phyloP scores from a whole-genome alignment of 2,797 vertebrate genomes.

The Avahi laniger region DNA sequence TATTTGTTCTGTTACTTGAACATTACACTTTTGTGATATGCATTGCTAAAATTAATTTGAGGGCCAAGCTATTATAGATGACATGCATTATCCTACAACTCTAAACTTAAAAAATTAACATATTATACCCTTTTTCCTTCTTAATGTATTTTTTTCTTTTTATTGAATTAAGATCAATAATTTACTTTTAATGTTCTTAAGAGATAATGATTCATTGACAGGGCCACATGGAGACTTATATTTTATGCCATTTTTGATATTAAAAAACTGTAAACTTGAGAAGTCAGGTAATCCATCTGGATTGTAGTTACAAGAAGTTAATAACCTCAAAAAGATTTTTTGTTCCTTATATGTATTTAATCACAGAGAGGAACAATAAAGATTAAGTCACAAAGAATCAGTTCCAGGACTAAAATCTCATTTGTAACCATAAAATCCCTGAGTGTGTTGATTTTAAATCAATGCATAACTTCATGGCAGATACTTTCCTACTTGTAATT shows the following conservation, averaged over 20 bases:
- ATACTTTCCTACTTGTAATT: constrained; percentile 35
- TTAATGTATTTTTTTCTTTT: constrained; percentile 14
- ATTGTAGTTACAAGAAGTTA: not conserved
- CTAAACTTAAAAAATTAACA: not conserved
- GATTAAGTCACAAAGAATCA: not conserved
- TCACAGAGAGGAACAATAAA: not conserved
- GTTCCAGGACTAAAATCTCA: not conserved
- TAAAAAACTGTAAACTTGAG: not conserved
- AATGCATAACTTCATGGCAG: not conserved
- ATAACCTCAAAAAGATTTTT: not conserved
- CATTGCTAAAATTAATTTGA: not conserved
- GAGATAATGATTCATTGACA: not conserved
- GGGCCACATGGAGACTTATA: not conserved
- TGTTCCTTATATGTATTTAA: not conserved
- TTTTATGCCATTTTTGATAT: not conserved
- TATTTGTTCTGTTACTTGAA: not conserved
- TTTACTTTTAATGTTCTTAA: not conserved
- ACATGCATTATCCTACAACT: not conserved
- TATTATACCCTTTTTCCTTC: not conserved
- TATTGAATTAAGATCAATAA: not conserved
- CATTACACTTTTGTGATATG: not conserved
- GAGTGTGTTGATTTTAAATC: constrained; percentile 8
- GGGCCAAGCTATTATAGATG: not conserved
- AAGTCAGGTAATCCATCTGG: not conserved
- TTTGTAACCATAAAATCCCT: not conserved